Percentiles rank a stretch among this genome's conserved stretches.
These are phyloP conservation scores for Muscicapa striata DNA, from an alignment of 2,797 vertebrate species.

Conservation along the genomic window DNA sequence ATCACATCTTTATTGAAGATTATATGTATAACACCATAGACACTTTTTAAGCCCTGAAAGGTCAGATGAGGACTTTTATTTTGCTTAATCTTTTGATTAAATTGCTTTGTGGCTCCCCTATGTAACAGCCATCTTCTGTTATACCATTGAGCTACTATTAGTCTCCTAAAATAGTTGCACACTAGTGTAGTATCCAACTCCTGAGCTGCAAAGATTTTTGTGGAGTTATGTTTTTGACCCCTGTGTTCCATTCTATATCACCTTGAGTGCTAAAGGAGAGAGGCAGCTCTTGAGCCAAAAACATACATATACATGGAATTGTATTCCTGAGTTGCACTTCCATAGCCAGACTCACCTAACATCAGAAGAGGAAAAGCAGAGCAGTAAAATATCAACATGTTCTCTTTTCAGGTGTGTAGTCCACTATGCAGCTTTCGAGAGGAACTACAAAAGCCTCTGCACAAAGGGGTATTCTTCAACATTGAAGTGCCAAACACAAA, in stretches of 20 bases:
- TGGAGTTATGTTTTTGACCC: not conserved
- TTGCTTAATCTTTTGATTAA: not conserved
- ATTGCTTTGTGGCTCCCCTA: not conserved
- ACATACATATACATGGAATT: fast-evolving
- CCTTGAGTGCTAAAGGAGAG: not conserved
- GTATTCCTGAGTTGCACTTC: not conserved
- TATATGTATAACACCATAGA: not conserved
- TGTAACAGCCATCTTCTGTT: not conserved
- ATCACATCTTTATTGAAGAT: not conserved
- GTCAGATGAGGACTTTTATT: not conserved
- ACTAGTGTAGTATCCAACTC: not conserved
- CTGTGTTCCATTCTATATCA: not conserved
- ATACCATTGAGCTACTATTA: not conserved
- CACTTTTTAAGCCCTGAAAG: not conserved
- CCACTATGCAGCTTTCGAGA: not conserved
- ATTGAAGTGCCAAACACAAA: constrained; percentile 6
- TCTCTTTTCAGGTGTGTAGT: constrained; percentile 11
- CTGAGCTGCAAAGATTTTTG: not conserved
- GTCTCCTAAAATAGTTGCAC: not conserved
- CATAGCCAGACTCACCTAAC: not conserved
- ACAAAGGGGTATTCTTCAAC: not conserved
- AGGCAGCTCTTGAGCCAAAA: not conserved
- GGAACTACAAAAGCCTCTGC: not conserved
- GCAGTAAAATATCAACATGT: not conserved
- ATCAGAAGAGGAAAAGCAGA: not conserved